A percentile compares a stretch with the other conserved stretches of the same genome.
phyloP scores from a whole-genome alignment of 2,113 vertebrate species.

The Caracal caracal region DNA sequence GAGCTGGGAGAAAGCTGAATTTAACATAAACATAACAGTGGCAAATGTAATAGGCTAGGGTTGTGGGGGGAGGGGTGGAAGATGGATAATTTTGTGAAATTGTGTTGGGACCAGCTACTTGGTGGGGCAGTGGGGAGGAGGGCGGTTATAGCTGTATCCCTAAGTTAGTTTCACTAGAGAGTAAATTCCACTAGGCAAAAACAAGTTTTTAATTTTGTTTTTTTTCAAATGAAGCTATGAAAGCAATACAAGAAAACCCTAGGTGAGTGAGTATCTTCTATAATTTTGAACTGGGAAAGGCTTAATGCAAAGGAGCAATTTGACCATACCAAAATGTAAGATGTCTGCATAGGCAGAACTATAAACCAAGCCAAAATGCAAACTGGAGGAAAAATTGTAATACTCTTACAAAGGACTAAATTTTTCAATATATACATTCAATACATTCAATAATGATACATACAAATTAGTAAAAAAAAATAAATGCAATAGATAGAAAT shows the following conservation, averaged over 20 bases:
- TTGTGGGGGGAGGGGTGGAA: background rate
- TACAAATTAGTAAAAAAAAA: background rate
- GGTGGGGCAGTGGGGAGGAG: no score
- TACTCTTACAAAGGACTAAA: conserved; percentile 35
- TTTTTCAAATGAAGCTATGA: conserved; percentile 29
- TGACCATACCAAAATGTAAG: conserved; percentile 34
- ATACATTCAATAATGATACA: conserved; percentile 20
- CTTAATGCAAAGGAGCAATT: background rate
- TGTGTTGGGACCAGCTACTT: background rate
- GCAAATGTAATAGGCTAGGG: background rate
- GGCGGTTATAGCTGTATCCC: background rate
- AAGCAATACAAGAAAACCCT: conserved; percentile 1
- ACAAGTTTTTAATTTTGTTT: background rate
- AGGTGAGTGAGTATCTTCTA: background rate
- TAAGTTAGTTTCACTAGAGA: conserved; percentile 10
- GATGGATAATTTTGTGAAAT: background rate
- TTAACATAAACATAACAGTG: background rate
- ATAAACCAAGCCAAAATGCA: background rate
- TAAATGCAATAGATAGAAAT: background rate
- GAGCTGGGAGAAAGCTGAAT: background rate
- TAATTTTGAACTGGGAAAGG: conserved; percentile 29
- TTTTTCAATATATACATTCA: conserved; percentile 7
- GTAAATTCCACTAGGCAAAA: conserved; percentile 17
- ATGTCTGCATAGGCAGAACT: background rate
- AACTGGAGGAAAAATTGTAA: background rate